phyloP scores from a whole-genome alignment of 2,113 vertebrate species.

The human region GRCh38 chrX:66169001-66169500 shows the following conservation, averaged over 20 bases:
- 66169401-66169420: neutral
- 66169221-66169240: slow-evolving; percentile 21
- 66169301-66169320: neutral
- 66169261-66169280: neutral
- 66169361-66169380: neutral
- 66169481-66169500: neutral
- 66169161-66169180: neutral
- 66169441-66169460: neutral
- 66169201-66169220: slow-evolving; percentile 5
- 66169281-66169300: neutral
- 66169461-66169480: neutral
- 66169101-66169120: slow-evolving; percentile 8
- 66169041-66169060: neutral
- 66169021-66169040: neutral
- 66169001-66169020: neutral
- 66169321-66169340: neutral
- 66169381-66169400: neutral
- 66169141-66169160: slow-evolving; percentile 32
- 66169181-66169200: neutral
- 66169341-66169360: neutral
- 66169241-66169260: neutral
- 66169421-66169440: neutral
- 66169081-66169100: neutral
- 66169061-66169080: neutral
- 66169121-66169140: slow-evolving; percentile 29